Conservation (phyloP, 2,888 invertebrate species). For the Parascotia fuliginaria region DNA sequence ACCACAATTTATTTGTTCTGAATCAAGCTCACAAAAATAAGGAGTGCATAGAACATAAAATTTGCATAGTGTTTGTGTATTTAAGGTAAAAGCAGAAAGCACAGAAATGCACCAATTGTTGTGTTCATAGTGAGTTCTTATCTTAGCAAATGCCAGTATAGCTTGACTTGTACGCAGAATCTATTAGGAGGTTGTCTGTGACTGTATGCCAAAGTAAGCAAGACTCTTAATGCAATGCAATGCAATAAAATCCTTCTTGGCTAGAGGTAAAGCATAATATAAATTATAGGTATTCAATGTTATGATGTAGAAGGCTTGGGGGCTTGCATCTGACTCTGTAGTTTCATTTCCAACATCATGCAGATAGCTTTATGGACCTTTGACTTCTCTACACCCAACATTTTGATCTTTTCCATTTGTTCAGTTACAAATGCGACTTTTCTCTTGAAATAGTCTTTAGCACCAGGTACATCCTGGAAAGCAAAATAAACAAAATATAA, state of each 20-base stretch:
- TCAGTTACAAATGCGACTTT: constrained; percentile 96
- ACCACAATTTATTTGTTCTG: too few relatives aligned
- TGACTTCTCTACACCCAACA: constrained; percentile 92
- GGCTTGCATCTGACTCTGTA: constrained; percentile 83
- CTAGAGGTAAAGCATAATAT: constrained; percentile 31
- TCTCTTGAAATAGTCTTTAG: constrained; percentile 96
- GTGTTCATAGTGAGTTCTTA: too few relatives aligned
- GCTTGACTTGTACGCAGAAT: too few relatives aligned
- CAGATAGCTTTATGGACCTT: constrained; percentile 92
- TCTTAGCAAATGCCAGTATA: too few relatives aligned
- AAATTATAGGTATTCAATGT: constrained; percentile 42
- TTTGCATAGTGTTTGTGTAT: too few relatives aligned
- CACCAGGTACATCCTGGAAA: constrained; percentile 89
- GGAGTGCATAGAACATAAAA: too few relatives aligned
- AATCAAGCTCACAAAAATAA: too few relatives aligned
- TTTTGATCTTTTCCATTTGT: constrained; percentile 97
- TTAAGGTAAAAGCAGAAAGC: too few relatives aligned
- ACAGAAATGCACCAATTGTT: too few relatives aligned
- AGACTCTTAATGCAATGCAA: constrained; percentile 34
- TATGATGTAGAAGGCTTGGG: constrained; percentile 71
- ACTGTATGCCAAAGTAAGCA: constrained; percentile 17
- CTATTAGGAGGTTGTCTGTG: too few relatives aligned
- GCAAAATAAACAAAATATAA: too few relatives aligned
- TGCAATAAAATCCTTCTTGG: constrained; percentile 25
- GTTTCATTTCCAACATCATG: constrained; percentile 91